phyloP scores from a whole-genome alignment of 2,113 vertebrate genomes.

The Macrotis lagotis region DNA sequence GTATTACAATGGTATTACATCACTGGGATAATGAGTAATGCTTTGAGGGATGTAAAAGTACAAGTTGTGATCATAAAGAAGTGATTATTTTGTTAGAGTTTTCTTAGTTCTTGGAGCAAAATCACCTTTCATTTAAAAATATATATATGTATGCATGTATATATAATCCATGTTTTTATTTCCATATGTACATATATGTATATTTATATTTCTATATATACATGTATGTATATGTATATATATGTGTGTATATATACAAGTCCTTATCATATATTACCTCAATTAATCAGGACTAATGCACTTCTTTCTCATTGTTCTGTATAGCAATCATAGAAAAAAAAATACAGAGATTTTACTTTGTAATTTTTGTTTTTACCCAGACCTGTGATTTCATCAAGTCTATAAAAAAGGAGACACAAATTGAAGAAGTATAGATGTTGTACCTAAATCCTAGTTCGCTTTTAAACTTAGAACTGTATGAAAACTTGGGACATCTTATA shows the following conservation, averaged over 20 bases:
- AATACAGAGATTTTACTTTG: background rate
- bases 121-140: background rate
- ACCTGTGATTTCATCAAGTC: background rate
- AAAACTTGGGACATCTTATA: background rate
- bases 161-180: too few species aligned
- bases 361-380: background rate
- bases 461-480: background rate
- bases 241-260: too few species aligned
- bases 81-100: background rate
- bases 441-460: background rate
- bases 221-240: too few species aligned
- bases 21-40: background rate
- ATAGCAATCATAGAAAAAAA: background rate
- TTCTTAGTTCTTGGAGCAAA: background rate
- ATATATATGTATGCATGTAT: too few species aligned
- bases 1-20: background rate
- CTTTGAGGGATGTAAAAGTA: background rate
- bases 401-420: too few species aligned
- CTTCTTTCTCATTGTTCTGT: background rate
- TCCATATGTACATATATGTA: too few species aligned
- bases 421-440: background rate
- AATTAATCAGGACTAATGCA: background rate
- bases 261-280: background rate
- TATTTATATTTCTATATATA: too few species aligned
- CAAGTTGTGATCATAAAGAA: background rate